phyloP scores from a whole-genome alignment of 2,113 vertebrate species.

The Hypomesus transpacificus region DNA sequence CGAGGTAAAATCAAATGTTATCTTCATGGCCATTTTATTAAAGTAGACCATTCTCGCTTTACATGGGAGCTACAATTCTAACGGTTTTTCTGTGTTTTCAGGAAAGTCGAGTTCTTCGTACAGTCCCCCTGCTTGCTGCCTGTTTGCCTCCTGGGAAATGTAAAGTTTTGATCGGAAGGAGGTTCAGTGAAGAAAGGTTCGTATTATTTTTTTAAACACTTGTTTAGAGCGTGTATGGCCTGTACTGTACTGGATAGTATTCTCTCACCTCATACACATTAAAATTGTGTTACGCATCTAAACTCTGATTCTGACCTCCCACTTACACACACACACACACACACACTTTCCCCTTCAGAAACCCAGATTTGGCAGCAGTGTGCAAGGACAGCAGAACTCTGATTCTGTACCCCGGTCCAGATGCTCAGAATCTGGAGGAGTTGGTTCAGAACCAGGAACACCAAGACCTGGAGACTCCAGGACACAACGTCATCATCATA shows the following conservation, averaged over 20 bases:
- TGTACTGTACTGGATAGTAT: neutral
- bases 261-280: neutral
- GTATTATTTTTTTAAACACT: neutral
- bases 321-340: too few species aligned
- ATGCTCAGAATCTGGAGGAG: conserved; percentile 82
- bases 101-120: conserved; percentile 91
- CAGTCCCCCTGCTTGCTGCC: conserved; percentile 88
- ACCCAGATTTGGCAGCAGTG: conserved; percentile 84
- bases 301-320: too few species aligned
- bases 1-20: conserved; percentile 74
- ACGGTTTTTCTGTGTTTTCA: conserved; percentile 48
- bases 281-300: too few species aligned
- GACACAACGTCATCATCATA: conserved; percentile 85
- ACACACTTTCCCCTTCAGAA: conserved; percentile 63
- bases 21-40: neutral
- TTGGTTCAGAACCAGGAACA: conserved; percentile 75
- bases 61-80: neutral
- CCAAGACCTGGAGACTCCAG: conserved; percentile 60
- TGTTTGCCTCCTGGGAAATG: conserved; percentile 91
- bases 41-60: neutral
- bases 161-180: conserved; percentile 85
- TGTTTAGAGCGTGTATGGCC: neutral
- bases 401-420: conserved; percentile 88
- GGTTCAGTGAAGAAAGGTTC: conserved; percentile 92
- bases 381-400: conserved; percentile 82